Conservation (phyloP, 1,140 invertebrate species). For the Musca domestica region DNA sequence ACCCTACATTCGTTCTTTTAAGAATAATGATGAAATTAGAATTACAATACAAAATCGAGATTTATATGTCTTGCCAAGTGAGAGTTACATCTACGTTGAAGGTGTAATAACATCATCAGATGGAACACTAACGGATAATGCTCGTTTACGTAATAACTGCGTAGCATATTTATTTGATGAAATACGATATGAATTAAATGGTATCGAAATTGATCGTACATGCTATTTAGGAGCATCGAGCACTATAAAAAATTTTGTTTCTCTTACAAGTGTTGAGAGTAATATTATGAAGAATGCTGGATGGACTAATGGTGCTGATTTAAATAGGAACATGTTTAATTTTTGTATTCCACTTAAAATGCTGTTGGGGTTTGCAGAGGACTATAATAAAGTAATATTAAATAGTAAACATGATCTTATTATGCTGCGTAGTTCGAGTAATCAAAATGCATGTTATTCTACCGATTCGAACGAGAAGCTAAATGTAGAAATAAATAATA, state of each 20-base stretch:
- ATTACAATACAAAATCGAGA: conserved; percentile 52
- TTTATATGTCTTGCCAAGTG: conserved; percentile 40
- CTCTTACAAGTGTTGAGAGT: background rate
- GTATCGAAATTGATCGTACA: conserved; percentile 52
- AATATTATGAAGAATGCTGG: background rate
- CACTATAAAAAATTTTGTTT: conserved; percentile 45
- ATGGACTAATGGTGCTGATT: background rate
- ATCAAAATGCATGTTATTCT: conserved; percentile 33
- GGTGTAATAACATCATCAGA: conserved; percentile 35
- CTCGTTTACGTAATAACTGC: conserved; percentile 48
- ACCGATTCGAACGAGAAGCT: conserved; percentile 17
- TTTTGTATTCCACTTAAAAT: conserved; percentile 49
- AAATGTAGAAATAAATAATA: conserved; percentile 33
- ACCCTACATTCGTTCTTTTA: conserved; percentile 42
- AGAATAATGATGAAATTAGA: conserved; percentile 49
- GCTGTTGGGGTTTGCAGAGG: conserved; percentile 54
- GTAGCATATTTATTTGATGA: conserved; percentile 54
- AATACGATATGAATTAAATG: conserved; percentile 55
- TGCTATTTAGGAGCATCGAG: conserved; percentile 54
- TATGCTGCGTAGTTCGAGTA: conserved; percentile 44
- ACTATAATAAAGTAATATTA: conserved; percentile 54
- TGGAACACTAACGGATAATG: conserved; percentile 21
- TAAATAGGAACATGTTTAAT: conserved; percentile 41
- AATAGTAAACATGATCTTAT: conserved; percentile 56
- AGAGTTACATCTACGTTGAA: conserved; percentile 44